phyloP scores from a whole-genome alignment of 2,113 vertebrate species.

The Silurus asotus region DNA sequence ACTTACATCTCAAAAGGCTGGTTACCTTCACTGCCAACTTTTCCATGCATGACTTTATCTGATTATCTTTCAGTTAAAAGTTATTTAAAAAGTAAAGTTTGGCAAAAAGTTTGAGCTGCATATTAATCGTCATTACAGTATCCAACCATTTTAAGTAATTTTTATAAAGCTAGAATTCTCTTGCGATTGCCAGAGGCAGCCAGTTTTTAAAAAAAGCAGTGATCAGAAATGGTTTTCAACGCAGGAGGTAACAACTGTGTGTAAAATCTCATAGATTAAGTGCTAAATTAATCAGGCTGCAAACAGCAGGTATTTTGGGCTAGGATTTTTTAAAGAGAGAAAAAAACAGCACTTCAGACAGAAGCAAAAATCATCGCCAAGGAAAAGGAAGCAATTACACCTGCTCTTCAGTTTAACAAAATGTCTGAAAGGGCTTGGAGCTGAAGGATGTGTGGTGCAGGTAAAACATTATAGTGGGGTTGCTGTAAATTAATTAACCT shows the following conservation, averaged over 20 bases:
- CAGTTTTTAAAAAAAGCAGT: neutral
- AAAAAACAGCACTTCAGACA: neutral
- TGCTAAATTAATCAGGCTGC: constrained; percentile 2
- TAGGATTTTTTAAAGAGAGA: neutral
- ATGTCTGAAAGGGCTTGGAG: neutral
- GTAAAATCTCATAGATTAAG: neutral
- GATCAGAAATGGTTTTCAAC: neutral
- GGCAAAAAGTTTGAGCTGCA: neutral
- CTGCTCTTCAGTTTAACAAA: neutral
- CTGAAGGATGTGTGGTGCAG: neutral
- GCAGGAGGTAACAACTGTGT: neutral
- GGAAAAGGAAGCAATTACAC: neutral
- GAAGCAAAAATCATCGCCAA: neutral
- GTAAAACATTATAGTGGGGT: neutral
- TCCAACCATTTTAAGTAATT: neutral
- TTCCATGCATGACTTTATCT: neutral
- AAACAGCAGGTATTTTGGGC: neutral
- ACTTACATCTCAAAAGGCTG: neutral
- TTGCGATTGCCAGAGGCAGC: neutral
- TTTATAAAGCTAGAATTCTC: neutral
- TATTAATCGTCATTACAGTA: neutral
- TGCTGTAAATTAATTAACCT: constrained; percentile 22
- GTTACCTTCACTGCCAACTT: neutral
- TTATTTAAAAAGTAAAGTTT: neutral
- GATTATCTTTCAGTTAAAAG: neutral